Evolutionary conservation across 1,140 invertebrate genomes (phyloP), one percentile per base, ranked within the genome.

Genomic region (Drosophila murphyi): DNA sequence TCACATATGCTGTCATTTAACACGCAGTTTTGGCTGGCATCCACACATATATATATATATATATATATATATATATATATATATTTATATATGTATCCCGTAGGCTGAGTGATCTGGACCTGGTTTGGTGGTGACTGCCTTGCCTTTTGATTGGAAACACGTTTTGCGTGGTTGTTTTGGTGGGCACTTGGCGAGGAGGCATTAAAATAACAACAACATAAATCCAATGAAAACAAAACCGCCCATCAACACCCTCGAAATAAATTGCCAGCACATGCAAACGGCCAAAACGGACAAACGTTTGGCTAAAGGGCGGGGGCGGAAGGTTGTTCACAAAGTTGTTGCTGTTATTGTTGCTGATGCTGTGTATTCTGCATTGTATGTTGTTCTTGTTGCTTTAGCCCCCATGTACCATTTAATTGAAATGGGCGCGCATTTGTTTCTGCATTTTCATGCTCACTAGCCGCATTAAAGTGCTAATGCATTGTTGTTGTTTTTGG

Each of bases 181-280:
- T 8, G 62, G 55, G 62, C 74, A 76, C 69, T 76, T 73, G 70
- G 74, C 74, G 62, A 35, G 50, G 20, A 20, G 64, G 82, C 72
- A 81, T 86, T 88, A 88, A 80, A 88, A 89, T 80, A 88, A 90
- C 85, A 87, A 76, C 83, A 79, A 90, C 87, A 87, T 71, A 87
- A 91, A 90, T 88, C 83, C 80, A 91, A 91, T 90, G 83, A 91
- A 91, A 91, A 91, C 90, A 91, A 91, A 91, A 91, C 85, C 89
- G 76, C 90, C 90, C 85, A 91, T 91, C 87, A 85, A 91, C 88
- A 91, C 89, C 83, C 88, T 82, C 71, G 67, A 82, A 78, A 91
- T 71, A 88, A 88, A 88, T 83, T 83, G 80, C 83, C 62, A 80
- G 39, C 61, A 61, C 65, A 72, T 65, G 59, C 50, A 60, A 54